Conservation (phyloP, 2,113 vertebrate species). For the Trematocara marginatum region DNA sequence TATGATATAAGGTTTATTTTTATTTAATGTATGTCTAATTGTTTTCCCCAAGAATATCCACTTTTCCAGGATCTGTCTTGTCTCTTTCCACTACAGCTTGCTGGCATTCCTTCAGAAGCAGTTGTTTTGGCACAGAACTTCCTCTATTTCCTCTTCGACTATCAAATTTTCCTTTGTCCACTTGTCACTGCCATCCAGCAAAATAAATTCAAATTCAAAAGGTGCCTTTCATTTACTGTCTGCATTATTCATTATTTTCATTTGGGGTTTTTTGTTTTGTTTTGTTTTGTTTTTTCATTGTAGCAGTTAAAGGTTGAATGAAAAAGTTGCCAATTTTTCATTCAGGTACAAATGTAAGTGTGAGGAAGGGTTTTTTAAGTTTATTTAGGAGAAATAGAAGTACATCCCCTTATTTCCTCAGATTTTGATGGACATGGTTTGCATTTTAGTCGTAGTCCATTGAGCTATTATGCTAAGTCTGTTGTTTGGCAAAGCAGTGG, state of each 20-base stretch:
- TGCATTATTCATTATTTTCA: not conserved
- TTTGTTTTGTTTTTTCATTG: not conserved
- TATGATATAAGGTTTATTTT: not conserved
- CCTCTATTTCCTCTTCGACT: not conserved
- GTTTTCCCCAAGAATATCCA: not conserved
- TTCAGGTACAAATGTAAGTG: not conserved
- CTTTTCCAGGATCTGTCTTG: not conserved
- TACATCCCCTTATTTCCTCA: not conserved
- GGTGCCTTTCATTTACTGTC: not conserved
- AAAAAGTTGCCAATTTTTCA: not conserved
- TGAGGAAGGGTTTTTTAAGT: not conserved
- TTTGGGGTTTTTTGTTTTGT: not conserved
- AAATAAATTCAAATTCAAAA: not conserved
- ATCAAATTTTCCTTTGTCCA: slow-evolving; percentile 13
- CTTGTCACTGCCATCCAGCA: not conserved
- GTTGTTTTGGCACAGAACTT: not conserved
- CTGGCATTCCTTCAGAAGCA: not conserved
- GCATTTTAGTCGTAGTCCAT: not conserved
- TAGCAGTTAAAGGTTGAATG: not conserved
- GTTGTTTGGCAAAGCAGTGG: not conserved
- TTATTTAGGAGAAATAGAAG: not conserved
- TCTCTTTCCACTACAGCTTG: not conserved
- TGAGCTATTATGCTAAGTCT: not conserved
- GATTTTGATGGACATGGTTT: not conserved
- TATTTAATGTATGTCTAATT: not conserved